phyloP scores from a whole-genome alignment of 2,888 invertebrate species.

The Protonemura montana region DNA sequence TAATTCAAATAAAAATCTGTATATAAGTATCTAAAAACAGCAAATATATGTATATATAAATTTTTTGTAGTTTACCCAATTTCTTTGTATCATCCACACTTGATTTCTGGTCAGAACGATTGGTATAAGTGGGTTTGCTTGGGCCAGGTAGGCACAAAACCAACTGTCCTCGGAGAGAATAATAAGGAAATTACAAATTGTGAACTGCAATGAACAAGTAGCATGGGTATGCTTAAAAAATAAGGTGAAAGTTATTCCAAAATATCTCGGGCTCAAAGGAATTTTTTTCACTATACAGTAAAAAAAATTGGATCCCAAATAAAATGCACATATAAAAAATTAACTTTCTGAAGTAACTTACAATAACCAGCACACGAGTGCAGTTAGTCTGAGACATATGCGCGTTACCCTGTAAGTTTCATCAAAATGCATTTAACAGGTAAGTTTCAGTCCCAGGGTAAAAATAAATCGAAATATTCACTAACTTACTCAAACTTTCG shows the following conservation, averaged over 20 bases:
- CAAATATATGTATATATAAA: too few relatives aligned
- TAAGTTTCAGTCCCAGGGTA: too few relatives aligned
- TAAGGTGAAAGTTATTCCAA: too few relatives aligned
- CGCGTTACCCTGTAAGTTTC: not conserved
- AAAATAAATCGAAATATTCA: not conserved
- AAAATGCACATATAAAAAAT: too few relatives aligned
- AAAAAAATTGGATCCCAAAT: too few relatives aligned
- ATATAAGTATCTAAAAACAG: too few relatives aligned
- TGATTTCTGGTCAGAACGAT: not conserved
- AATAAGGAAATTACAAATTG: too few relatives aligned
- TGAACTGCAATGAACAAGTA: too few relatives aligned
- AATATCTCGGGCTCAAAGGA: too few relatives aligned
- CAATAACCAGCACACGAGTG: conserved; percentile 27
- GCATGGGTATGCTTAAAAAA: too few relatives aligned
- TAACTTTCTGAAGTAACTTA: conserved; percentile 20
- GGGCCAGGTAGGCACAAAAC: not conserved
- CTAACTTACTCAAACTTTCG: not conserved
- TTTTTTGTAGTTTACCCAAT: not conserved
- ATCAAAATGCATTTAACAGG: not conserved
- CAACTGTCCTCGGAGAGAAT: not conserved
- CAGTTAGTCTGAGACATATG: not conserved
- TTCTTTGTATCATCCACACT: not conserved
- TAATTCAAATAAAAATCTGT: too few relatives aligned
- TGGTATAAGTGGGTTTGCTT: not conserved
- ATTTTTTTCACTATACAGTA: too few relatives aligned